phyloP scores from a whole-genome alignment of 2,888 invertebrate species.

The Antitype chi region DNA sequence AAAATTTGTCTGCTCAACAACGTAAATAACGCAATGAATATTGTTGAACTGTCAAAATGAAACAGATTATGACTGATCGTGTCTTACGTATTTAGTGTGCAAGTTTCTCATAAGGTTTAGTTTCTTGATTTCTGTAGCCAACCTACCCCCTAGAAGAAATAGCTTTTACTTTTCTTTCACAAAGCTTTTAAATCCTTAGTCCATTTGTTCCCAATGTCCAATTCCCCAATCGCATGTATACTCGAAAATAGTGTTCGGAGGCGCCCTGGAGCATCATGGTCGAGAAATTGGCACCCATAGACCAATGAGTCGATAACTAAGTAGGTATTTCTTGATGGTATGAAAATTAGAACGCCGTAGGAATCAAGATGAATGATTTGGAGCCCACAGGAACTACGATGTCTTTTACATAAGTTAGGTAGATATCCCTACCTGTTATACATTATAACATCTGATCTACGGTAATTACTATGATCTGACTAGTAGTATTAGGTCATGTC shows the following conservation, averaged over 20 bases:
- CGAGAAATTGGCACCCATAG: not conserved
- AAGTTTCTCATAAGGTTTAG: no score
- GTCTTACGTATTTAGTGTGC: no score
- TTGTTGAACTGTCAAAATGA: no score
- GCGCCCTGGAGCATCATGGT: not conserved
- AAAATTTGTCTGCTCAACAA: no score
- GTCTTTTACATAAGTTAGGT: not conserved
- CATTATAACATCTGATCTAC: not conserved
- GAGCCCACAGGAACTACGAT: not conserved
- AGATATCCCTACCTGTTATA: not conserved
- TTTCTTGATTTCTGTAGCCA: not conserved
- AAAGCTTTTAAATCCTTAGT: not conserved
- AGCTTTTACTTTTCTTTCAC: not conserved
- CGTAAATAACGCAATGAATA: no score
- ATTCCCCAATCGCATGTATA: not conserved
- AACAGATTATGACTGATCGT: no score
- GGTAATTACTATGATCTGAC: not conserved
- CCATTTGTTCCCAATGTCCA: not conserved
- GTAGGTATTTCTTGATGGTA: not conserved
- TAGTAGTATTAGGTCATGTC: not conserved
- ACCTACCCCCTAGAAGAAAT: not conserved
- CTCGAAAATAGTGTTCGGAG: not conserved
- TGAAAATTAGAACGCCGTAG: not conserved
- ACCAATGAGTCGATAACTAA: not conserved
- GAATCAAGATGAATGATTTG: not conserved